Evolutionary conservation across 2,113 vertebrate genomes (phyloP), one percentile per base, ranked within the genome.

Genomic region (Heptranchias perlo): DNA sequence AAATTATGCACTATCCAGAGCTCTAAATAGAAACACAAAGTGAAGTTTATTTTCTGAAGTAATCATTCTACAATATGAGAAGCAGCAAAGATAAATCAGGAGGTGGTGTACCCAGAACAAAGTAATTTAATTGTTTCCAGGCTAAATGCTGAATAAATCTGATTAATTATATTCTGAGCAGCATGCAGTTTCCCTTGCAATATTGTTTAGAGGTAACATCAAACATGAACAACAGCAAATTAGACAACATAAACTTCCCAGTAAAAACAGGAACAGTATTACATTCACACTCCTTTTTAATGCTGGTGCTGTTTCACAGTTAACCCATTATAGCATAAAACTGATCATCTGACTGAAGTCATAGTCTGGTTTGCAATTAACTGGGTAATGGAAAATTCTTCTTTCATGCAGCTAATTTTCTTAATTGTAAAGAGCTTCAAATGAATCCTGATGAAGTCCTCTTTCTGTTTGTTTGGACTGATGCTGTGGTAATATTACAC

Each of bases 121-220:
- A 5, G 3, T 28, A 94, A 67, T 94, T 44, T 65, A 64, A 69
- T 95, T 95, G 44, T 52, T 69, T 94, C 62, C 35, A 69, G 23
- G 28, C 47, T 69, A 95, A 95, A 67, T 28, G 25, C 44, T 69
- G 52, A 28, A 39, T 69, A 69, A 95, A 95, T 67, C 39, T 65
- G 28, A 94, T 94, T 67, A 94, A 94, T 94, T 94, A 67, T 28
- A 95, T 49, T 69, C 44, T 47, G 23, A 95, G 28, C 94, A 69
- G 94, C 39, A 95, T 65, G 65, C 65, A 47, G 47, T 58, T 91
- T 54, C 28, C 87, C 87, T 91, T 91, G 25, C 28, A 54, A 5
- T 35, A 2, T 52, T 95, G 44, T 69, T 67, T 95, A 69, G n/a
- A 11, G 39, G 39, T 16, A 49, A 47, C 47, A 69, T 18, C n/a